Evolutionary conservation across 1,140 invertebrate genomes (phyloP), one percentile per base, ranked within the genome.

Genomic region (Ectropis grisescens): DNA sequence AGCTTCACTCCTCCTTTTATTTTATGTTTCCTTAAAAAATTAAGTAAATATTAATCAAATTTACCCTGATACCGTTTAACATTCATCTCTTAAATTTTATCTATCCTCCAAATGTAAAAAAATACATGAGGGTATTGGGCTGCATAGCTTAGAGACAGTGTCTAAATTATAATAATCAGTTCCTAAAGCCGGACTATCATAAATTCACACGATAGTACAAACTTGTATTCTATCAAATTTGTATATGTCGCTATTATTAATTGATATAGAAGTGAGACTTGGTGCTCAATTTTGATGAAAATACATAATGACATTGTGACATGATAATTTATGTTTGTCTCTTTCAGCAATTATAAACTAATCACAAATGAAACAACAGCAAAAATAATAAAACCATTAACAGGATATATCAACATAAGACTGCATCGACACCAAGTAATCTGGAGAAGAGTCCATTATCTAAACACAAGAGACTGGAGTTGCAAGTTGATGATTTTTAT

Each of bases 1-100:
- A 80, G 34, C 37, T 61, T 78, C 2, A 80, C 55, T 6, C 75
- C 70, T 35, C 71, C 71, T 50, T 69, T 61, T 6, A 69, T 55
- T 47, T 66, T 64, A 1, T 37, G 13, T 46, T 65, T 64, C 29
- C 72, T 76, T 29, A 11, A 60, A 68, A 28, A 31, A 34, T 15
- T 19, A 35, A 31, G 11, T 5, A 22, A 22, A 22, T 9, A 22
- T 22, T 22, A 5, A 22, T 4, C 19, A 22, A 22, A 22, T 5
- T 9, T 22, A 22, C n/a, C n/a, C n/a, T n/a, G 9, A 22, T 22
- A 22, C 9, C 4, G 19, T 9, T 22, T 4, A 22, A 22, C 19
- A 22, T 5, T 22, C 9, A 9, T 5, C 9, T 22, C 4, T 4
- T 22, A 22, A 22, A 4, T 5, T 4, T 22, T 4, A 4, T 5